Evolutionary conservation across 1,140 invertebrate species (phyloP).

Genomic region (Cephus cinctus): DNA sequence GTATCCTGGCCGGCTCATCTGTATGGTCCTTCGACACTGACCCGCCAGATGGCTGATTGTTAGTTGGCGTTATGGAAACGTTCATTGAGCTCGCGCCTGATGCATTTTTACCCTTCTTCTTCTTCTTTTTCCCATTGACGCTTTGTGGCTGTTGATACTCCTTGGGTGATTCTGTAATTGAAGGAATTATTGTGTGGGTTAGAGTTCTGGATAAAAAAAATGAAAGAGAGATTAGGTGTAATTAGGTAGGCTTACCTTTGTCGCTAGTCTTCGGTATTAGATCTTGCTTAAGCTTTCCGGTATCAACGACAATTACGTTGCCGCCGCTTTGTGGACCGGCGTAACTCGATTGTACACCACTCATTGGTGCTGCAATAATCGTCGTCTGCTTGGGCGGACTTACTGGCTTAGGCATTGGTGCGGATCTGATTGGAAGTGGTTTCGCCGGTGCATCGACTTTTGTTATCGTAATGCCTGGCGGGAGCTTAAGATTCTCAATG

Average conservation of each 20-base stretch:
- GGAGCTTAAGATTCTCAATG: slow-evolving; percentile 71
- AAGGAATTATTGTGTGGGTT: slow-evolving; percentile 16
- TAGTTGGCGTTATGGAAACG: slow-evolving; percentile 3
- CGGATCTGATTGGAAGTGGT: slow-evolving; percentile 50
- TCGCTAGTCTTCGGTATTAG: slow-evolving; percentile 39
- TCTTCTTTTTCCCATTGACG: slow-evolving; percentile 54
- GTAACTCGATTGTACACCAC: slow-evolving; percentile 43
- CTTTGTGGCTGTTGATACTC: slow-evolving; percentile 19
- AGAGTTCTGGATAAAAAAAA: not conserved
- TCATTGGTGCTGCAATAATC: slow-evolving; percentile 52
- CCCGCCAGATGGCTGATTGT: slow-evolving; percentile 16
- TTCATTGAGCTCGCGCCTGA: slow-evolving; percentile 10
- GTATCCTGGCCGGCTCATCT: slow-evolving; percentile 43
- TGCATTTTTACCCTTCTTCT: slow-evolving; percentile 60
- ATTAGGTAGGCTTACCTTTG: slow-evolving; percentile 38
- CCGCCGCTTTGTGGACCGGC: slow-evolving; percentile 52
- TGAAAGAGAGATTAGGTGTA: slow-evolving; percentile 13
- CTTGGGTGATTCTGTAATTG: slow-evolving; percentile 16
- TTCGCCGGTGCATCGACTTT: slow-evolving; percentile 67
- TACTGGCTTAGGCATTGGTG: slow-evolving; percentile 37
- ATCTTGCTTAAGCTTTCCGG: slow-evolving; percentile 60
- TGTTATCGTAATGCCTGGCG: slow-evolving; percentile 81
- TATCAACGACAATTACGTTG: slow-evolving; percentile 67
- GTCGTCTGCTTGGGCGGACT: slow-evolving; percentile 47
- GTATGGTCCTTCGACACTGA: slow-evolving; percentile 16